These are phyloP conservation scores for Emmelina monodactyla DNA, from an alignment of 2,888 invertebrate species.

Conservation along the genomic window DNA sequence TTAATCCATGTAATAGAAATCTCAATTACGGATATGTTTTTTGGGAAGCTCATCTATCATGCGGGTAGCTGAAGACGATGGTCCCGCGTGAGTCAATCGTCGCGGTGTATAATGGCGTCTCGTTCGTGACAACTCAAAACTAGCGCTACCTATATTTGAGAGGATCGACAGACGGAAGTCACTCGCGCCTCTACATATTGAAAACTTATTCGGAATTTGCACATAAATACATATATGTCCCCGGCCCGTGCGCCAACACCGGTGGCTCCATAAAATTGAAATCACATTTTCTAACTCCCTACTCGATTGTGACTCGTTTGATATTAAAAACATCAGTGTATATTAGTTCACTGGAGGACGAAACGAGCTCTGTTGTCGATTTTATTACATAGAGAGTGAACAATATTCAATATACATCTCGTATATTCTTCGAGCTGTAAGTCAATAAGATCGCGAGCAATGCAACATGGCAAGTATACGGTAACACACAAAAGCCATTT, in stretches of 20 bases:
- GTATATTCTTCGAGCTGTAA: not conserved
- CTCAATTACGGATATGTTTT: slow-evolving; percentile 64
- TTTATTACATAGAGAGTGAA: slow-evolving; percentile 1
- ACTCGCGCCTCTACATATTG: slow-evolving; percentile 58
- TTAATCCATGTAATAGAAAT: slow-evolving; percentile 63
- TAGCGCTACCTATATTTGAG: slow-evolving; percentile 50
- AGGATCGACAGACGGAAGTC: slow-evolving; percentile 58
- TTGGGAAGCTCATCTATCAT: slow-evolving; percentile 58
- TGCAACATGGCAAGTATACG: slow-evolving; percentile 6
- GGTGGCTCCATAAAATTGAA: slow-evolving; percentile 50
- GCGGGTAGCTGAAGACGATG: slow-evolving; percentile 34
- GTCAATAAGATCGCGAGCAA: slow-evolving; percentile 6
- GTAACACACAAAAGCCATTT: slow-evolving; percentile 46
- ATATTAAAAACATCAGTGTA: slow-evolving; percentile 4
- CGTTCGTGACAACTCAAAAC: slow-evolving; percentile 45
- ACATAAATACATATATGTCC: slow-evolving; percentile 59
- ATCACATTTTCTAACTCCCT: slow-evolving; percentile 47
- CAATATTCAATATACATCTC: not conserved
- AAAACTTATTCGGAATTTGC: slow-evolving; percentile 59
- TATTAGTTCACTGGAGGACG: not conserved
- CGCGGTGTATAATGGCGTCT: slow-evolving; percentile 50
- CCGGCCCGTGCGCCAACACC: slow-evolving; percentile 29
- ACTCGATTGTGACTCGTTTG: slow-evolving; percentile 34
- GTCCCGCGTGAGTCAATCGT: slow-evolving; percentile 49
- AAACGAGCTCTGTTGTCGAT: not conserved